A percentile compares a stretch with the other conserved stretches of the same genome.
Conservation (phyloP, 2,113 vertebrate genomes). For the Strix aluco region DNA sequence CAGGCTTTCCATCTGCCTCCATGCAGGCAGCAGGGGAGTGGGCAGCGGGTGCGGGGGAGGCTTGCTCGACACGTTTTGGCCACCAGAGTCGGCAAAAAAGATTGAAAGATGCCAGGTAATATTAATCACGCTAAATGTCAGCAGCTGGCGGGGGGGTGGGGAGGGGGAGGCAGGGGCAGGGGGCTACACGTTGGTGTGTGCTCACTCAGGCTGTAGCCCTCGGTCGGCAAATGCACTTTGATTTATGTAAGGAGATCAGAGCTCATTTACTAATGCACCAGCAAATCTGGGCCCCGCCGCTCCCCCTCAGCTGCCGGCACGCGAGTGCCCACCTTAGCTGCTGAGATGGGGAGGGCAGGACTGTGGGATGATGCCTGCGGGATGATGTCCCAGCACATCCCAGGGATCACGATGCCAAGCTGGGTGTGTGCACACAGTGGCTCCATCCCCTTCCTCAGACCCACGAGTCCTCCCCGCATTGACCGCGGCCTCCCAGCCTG, state of each 20-base stretch:
- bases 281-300: background rate
- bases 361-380: rapidly evolving
- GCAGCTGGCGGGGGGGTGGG: background rate
- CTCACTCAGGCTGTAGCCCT: background rate
- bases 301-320: rapidly evolving
- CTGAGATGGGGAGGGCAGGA: background rate
- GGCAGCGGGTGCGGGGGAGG: slow-evolving; percentile 44
- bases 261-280: background rate
- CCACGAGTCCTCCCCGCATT: too few relatives aligned
- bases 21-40: slow-evolving; percentile 34
- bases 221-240: background rate
- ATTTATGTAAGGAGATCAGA: slow-evolving; percentile 51
- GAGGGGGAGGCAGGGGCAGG: background rate
- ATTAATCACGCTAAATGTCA: slow-evolving; percentile 56
- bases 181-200: rapidly evolving
- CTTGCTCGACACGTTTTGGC: background rate
- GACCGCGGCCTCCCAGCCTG: background rate
- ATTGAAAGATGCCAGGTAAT: slow-evolving; percentile 51
- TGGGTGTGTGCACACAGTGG: rapidly evolving
- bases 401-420: background rate
- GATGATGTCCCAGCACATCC: background rate
- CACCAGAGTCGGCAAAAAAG: background rate
- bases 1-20: slow-evolving; percentile 51
- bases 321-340: background rate
- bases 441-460: background rate